Evolutionary conservation across 2,888 invertebrate genomes (phyloP), one percentile per base, ranked within the genome.

Genomic region (Lottia scabra): DNA sequence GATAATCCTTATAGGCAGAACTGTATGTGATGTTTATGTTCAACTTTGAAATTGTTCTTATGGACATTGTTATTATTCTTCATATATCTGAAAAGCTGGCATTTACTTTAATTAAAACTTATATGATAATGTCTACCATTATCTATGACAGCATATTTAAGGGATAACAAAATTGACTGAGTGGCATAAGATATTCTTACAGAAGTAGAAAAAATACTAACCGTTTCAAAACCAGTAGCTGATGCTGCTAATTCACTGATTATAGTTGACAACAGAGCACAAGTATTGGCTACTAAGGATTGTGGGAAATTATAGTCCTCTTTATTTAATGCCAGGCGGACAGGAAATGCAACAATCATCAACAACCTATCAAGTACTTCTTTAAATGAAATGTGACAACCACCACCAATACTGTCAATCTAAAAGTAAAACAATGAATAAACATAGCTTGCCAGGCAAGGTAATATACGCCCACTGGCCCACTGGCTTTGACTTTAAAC

Each of bases 301-400:
- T 86, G 78, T 13, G 92, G 91, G 76, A 91, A 91, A 10, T 88
- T 78, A 1, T 89, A 86, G 68, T 89, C 89, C 75, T 91, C 85
- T 65, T 91, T 90, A 67, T 90, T 88, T 68, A 93, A 87, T n/a
- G 90, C 90, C 82, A 92, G 91, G 67, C 91, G 87, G 48, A 96
- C 94, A 0, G 97, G 96, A 72, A 93, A 92, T 44, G 95, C 92
- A 38, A 96, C 94, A 19, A 98, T 93, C 80, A 94, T 94, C 67
- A 97, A 90, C 38, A 98, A 90, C 67, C 94, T 93, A 63, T 96
- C 95, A 16, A 97, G 91, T 0, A 96, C 95, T 86, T 97, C 96
- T 77, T 94, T 92, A 80, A 96, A 93, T 16, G 93, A 92, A 92
- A 94, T 94, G 46, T 87, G 87, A 30, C 84, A 82, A 6, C 84